Conservation (phyloP, 2,888 invertebrate species). For the Oscheius sp. region DNA sequence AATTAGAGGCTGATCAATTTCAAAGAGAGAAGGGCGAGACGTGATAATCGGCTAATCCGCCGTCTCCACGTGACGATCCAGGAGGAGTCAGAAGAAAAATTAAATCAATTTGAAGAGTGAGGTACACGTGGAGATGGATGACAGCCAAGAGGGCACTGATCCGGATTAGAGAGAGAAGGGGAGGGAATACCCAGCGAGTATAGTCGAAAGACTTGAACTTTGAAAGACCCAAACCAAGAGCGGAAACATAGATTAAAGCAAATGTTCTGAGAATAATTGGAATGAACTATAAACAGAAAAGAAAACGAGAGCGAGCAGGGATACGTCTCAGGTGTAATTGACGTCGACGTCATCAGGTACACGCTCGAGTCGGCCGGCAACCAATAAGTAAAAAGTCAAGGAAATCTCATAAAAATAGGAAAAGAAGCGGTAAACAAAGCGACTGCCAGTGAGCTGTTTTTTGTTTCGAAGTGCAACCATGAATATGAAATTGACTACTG, state of each 20-base stretch:
- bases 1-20: slow-evolving; percentile 15
- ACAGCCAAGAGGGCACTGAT: not conserved
- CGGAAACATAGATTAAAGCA: not conserved
- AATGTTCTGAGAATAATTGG: not conserved
- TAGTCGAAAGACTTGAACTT: too few relatives aligned
- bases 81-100: not conserved
- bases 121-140: not conserved
- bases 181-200: too few relatives aligned
- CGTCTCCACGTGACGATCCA: slow-evolving; percentile 8
- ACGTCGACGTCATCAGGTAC: too few relatives aligned
- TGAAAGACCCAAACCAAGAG: not conserved
- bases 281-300: too few relatives aligned
- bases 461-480: not conserved
- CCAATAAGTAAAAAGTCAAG: too few relatives aligned
- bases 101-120: not conserved
- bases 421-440: not conserved
- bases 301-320: too few relatives aligned
- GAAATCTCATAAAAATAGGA: too few relatives aligned
- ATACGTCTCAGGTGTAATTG: too few relatives aligned
- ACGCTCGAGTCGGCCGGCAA: too few relatives aligned
- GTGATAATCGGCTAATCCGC: slow-evolving; percentile 29
- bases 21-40: not conserved
- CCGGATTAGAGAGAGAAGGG: too few relatives aligned
- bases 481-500: not conserved
- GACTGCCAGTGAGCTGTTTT: not conserved